Evolutionary conservation across 2,797 vertebrate genomes (phyloP).

Genomic region (Siniperca obscura): DNA sequence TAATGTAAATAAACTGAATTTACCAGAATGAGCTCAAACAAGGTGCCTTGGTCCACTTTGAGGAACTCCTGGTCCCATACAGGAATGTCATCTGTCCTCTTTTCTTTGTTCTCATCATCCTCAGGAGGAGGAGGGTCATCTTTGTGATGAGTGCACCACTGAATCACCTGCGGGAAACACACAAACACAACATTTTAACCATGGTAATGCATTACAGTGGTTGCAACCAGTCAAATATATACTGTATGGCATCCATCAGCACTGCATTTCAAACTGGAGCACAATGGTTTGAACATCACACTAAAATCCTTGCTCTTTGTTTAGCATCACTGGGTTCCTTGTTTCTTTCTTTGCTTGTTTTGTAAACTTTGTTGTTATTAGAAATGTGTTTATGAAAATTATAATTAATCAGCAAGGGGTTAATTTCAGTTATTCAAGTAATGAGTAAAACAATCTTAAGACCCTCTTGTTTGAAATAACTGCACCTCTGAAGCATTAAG

Average conservation of each 20-base stretch:
- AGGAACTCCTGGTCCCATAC: slow-evolving; percentile 99
- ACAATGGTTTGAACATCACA: background rate
- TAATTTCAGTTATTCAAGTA: background rate
- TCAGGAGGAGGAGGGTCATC: slow-evolving; percentile 99
- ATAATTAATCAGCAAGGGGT: background rate
- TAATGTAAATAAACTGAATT: slow-evolving; percentile 23
- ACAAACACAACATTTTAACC: background rate
- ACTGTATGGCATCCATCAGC: background rate
- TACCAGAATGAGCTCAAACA: slow-evolving; percentile 99
- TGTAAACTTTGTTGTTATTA: background rate
- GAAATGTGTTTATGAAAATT: background rate
- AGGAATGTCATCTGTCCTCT: slow-evolving; percentile 98
- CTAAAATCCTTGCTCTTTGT: background rate
- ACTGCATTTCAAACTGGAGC: background rate
- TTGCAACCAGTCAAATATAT: background rate
- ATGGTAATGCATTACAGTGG: background rate
- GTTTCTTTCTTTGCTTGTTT: background rate
- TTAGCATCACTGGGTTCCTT: no score
- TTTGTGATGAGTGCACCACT: slow-evolving; percentile 99
- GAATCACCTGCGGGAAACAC: slow-evolving; percentile 89
- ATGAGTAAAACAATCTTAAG: background rate
- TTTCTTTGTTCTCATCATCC: slow-evolving; percentile 99
- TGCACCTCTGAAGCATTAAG: slow-evolving; percentile 1
- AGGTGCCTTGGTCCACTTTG: slow-evolving; percentile 99
- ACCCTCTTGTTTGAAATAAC: background rate